Base-by-base conservation (phyloP, 2,888 invertebrate genomes). In the Hydrotaea cyrtoneurina region DNA sequence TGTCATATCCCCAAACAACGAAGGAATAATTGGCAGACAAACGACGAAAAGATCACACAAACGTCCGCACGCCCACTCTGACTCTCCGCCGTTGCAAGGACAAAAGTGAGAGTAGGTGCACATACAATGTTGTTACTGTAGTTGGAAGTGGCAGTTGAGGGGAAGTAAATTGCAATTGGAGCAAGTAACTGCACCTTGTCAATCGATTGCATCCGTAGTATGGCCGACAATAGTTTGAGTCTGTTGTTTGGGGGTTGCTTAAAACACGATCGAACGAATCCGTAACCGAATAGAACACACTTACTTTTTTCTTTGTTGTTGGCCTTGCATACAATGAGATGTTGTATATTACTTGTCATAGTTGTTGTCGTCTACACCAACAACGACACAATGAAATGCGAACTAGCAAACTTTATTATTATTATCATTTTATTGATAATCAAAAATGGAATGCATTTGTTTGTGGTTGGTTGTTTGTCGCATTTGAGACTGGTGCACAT, bases 11-110 rank as follows among this genome's bases (percentile, higher is more conserved):
- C 36, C 31, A n/a, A n/a, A n/a, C 69, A 74, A 72, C 50, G 39
- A 76, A 78, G 53, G 11, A 66, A 43, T 75, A 75, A 76, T 85
- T 82, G 73, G 11, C 74, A 53, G 50, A 46, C 19, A 46, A 62
- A 57, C 72, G 23, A 7, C 4, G 13, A 8, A 13, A 69, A 69
- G 15, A 73, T 79, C 4, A 26, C 13, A 43, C 11, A 39, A 78
- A n/a, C 73, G 84, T 85, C 84, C 84, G 81, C 62, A 79, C 81
- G 81, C 84, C 84, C 81, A 85, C 84, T 74, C 73, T 46, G 83
- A 55, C 43, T n/a, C 59, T 50, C 7, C n/a, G 2, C 50, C 21
- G 55, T 79, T 76, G 81, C 81, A 79, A 81, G 81, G 81, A 85
- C 81, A 85, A 85, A 85, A 85, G 84, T 85, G 81, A 85, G 84